Evolutionary conservation across 2,113 vertebrate genomes (phyloP).

Genomic region (Charadrius vociferus): DNA sequence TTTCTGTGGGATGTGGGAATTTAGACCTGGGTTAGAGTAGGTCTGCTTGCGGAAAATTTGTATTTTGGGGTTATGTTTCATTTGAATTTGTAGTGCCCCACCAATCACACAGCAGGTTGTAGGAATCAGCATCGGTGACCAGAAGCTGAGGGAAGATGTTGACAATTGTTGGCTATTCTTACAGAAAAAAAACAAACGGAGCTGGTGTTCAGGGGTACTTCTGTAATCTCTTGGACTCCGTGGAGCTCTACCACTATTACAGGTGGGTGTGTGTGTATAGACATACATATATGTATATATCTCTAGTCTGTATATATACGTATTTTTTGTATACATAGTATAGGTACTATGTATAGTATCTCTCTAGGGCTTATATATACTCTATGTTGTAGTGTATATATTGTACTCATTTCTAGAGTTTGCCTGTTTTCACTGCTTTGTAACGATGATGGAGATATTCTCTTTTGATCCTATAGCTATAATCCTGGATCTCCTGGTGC

Average conservation of each 20-base stretch:
- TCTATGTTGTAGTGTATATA: rapidly evolving
- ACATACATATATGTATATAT: too few species aligned
- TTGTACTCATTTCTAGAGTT: not conserved
- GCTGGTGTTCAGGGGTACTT: not conserved
- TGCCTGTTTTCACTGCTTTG: not conserved
- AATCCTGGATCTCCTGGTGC: not conserved
- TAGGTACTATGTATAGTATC: rapidly evolving
- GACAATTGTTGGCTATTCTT: not conserved
- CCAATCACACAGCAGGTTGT: rapidly evolving
- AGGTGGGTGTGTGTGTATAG: not conserved
- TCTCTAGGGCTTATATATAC: not conserved
- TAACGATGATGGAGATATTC: not conserved
- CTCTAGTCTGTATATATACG: rapidly evolving
- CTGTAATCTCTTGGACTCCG: not conserved
- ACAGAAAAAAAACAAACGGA: not conserved
- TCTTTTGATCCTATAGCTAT: not conserved
- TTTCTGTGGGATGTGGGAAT: not conserved
- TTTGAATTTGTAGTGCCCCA: not conserved
- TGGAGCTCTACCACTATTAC: not conserved
- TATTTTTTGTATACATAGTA: too few species aligned
- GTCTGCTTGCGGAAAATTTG: not conserved
- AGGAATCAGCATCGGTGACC: rapidly evolving
- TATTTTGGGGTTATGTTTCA: not conserved
- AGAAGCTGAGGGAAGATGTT: not conserved
- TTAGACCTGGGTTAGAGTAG: not conserved